Evolutionary conservation across 2,888 invertebrate genomes (phyloP).

Genomic region (Idaea biselata): DNA sequence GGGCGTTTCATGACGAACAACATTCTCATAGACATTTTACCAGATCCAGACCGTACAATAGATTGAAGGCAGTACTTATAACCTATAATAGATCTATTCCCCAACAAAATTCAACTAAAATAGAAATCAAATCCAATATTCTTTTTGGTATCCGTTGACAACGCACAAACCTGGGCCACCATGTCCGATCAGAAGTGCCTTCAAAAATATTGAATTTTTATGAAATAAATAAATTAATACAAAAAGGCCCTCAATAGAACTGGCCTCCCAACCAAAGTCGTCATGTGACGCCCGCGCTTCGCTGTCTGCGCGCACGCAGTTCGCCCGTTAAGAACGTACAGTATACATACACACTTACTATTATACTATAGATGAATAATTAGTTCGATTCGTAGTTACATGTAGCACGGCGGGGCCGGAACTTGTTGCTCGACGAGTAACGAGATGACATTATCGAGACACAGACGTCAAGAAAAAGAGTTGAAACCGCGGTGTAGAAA

Average conservation of each 20-base stretch:
- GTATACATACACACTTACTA: conserved; percentile 74
- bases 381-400: conserved; percentile 80
- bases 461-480: not conserved
- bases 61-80: conserved; percentile 86
- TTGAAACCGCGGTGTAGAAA: conserved; percentile 4
- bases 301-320: conserved; percentile 55
- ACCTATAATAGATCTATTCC: conserved; percentile 67
- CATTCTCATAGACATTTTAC: conserved; percentile 85
- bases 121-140: conserved; percentile 40
- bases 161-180: conserved; percentile 89
- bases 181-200: conserved; percentile 98
- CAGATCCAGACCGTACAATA: conserved; percentile 90
- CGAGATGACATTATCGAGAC: not conserved
- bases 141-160: conserved; percentile 54
- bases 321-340: conserved; percentile 66
- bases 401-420: conserved; percentile 60
- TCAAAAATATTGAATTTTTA: conserved; percentile 91
- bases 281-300: conserved; percentile 61
- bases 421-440: conserved; percentile 36
- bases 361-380: conserved; percentile 79
- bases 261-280: conserved; percentile 84
- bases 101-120: conserved; percentile 39
- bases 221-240: conserved; percentile 88
- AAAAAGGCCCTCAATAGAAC: conserved; percentile 95
- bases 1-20: conserved; percentile 80